These are phyloP conservation scores for Parelbella ahira DNA, from an alignment of 2,888 invertebrate species.

Conservation along the genomic window DNA sequence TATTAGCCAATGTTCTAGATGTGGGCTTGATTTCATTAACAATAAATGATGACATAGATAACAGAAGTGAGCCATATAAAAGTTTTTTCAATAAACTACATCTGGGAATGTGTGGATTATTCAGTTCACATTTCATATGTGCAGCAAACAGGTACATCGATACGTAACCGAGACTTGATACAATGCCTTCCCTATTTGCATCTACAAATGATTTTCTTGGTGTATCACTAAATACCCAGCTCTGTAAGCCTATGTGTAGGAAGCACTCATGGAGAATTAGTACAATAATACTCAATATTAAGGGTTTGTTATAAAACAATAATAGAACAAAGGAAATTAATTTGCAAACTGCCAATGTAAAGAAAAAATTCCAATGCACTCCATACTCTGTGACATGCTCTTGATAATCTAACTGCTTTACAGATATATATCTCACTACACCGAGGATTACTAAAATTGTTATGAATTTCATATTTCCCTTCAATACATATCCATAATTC, in stretches of 20 bases:
- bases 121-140: constrained; percentile 80
- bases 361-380: constrained; percentile 98
- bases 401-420: constrained; percentile 88
- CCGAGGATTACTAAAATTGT: constrained; percentile 79
- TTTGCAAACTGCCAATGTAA: constrained; percentile 93
- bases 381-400: constrained; percentile 97
- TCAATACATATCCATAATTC: constrained; percentile 48
- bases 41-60: constrained; percentile 69
- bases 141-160: constrained; percentile 89
- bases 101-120: constrained; percentile 46
- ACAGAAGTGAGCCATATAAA: constrained; percentile 36
- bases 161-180: constrained; percentile 91
- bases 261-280: constrained; percentile 84
- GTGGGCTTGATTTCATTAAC: constrained; percentile 77
- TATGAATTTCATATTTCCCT: constrained; percentile 57
- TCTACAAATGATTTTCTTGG: constrained; percentile 82
- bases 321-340: constrained; percentile 84
- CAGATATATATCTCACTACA: constrained; percentile 78
- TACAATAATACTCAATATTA: constrained; percentile 77
- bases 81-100: constrained; percentile 38
- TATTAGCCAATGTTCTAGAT: constrained; percentile 91
- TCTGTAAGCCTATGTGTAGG: constrained; percentile 82
- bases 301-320: constrained; percentile 71
- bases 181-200: constrained; percentile 96
- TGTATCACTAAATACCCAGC: constrained; percentile 84